Evolutionary conservation across 1,140 invertebrate genomes (phyloP).

Genomic region (Patella vulgata): DNA sequence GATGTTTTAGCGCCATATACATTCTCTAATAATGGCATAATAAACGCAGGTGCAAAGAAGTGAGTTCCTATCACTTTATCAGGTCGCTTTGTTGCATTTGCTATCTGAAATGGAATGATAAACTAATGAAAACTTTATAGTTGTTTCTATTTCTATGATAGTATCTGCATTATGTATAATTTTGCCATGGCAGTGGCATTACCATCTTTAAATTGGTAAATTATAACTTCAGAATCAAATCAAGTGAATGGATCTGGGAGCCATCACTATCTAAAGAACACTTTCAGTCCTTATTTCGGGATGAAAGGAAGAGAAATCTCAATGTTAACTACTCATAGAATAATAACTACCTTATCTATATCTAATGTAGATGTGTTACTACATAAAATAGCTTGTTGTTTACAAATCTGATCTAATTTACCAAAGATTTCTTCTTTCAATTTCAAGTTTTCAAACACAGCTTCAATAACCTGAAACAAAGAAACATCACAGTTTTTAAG

Average conservation of each 20-base stretch:
- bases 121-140: too few relatives aligned
- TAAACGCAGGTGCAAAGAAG: constrained; percentile 65
- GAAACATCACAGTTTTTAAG: too few relatives aligned
- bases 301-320: too few relatives aligned
- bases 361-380: constrained; percentile 64
- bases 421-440: constrained; percentile 63
- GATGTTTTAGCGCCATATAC: constrained; percentile 59
- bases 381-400: constrained; percentile 56
- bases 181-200: too few relatives aligned
- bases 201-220: too few relatives aligned
- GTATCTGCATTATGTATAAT: too few relatives aligned
- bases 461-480: constrained; percentile 61
- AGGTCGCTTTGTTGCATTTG: constrained; percentile 49
- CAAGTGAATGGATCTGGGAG: too few relatives aligned
- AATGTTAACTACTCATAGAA: too few relatives aligned
- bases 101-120: constrained; percentile 49
- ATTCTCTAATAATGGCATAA: constrained; percentile 64
- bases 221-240: too few relatives aligned
- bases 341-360: constrained; percentile 63
- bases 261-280: too few relatives aligned
- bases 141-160: too few relatives aligned
- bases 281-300: too few relatives aligned
- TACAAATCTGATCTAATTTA: constrained; percentile 61
- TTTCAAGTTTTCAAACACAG: constrained; percentile 63
- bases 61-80: constrained; percentile 62